Evolutionary conservation across 1,140 invertebrate species (phyloP), one percentile per base, ranked within the genome.

Genomic region (Thalassaphorura encarpata): DNA sequence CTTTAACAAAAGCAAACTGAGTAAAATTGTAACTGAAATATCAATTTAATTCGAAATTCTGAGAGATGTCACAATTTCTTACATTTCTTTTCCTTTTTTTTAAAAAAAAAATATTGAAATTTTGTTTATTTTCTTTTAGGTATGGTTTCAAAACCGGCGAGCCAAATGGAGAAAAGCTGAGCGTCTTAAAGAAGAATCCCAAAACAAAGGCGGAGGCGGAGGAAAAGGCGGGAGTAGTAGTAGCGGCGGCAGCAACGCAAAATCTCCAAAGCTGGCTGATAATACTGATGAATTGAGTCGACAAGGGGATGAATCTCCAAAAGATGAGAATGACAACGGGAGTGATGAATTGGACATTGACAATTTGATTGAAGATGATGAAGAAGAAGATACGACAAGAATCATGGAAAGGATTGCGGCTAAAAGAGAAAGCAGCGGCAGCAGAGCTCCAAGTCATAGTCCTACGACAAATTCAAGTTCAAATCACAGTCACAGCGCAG

Each of bases 161-260:
- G 89, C 90, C 29, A 94, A 95, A 73, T 94, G 89, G 88, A 78
- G 90, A 56, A 94, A 95, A 72, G 87, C 85, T 36, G 89, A 92
- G 68, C 76, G 88, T 19, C 77, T 91, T 66, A 89, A 90, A 74
- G 88, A 92, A 68, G 89, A 92, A 69, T 87, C 91, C 69, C 73
- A 85, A 51, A 89, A 88, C 69, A 75, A 86, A 26, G 85, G 89
- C 62, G 84, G 40, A 18, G 40, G 28, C n/a, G 43, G 23, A 59
- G 51, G 28, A 59, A 59, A 54, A 39, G 57, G 8, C 28, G 45
- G 19, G 51, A 24, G 46, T 43, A 18, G n/a, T n/a, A 46, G 58
- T 40, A 43, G 27, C 28, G 16, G 52, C 21, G 26, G 46, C 27
- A 28, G 47, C 21, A 43, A 43, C 11, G 6, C 21, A 47, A 19